These are phyloP conservation scores for Ceratosolen fusciceps DNA, from an alignment of 1,140 invertebrate species.

Conservation along the genomic window DNA sequence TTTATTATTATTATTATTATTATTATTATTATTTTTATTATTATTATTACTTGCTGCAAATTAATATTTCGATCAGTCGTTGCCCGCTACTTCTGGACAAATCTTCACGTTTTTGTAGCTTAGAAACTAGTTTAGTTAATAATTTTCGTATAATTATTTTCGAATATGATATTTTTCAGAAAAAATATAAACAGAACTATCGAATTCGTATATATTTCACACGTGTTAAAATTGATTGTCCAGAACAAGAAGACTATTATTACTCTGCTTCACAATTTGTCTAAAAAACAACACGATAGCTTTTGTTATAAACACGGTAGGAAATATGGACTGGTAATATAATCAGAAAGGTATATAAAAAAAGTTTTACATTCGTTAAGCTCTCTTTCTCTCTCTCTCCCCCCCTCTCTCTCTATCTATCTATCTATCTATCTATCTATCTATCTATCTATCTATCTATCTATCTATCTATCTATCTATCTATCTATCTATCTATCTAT, in stretches of 20 bases:
- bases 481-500: background rate
- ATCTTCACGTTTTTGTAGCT: background rate
- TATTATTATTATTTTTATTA: too few species aligned
- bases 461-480: slow-evolving; percentile 23
- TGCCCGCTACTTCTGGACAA: background rate
- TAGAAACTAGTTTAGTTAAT: too few species aligned
- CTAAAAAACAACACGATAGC: slow-evolving; percentile 29
- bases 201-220: background rate
- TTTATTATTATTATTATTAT: too few species aligned
- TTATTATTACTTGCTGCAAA: too few species aligned
- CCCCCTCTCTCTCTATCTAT: slow-evolving; percentile 18
- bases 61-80: background rate
- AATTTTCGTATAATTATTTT: too few species aligned
- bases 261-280: slow-evolving; percentile 1
- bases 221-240: background rate
- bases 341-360: background rate
- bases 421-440: slow-evolving; percentile 16
- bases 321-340: background rate
- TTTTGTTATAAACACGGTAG: background rate
- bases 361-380: slow-evolving; percentile 45
- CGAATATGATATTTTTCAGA: too few species aligned
- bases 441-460: background rate
- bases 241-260: background rate
- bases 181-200: too few species aligned
- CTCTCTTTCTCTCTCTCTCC: slow-evolving; percentile 18